Conservation (phyloP, 2,888 invertebrate species). For the Ctena decussata region DNA sequence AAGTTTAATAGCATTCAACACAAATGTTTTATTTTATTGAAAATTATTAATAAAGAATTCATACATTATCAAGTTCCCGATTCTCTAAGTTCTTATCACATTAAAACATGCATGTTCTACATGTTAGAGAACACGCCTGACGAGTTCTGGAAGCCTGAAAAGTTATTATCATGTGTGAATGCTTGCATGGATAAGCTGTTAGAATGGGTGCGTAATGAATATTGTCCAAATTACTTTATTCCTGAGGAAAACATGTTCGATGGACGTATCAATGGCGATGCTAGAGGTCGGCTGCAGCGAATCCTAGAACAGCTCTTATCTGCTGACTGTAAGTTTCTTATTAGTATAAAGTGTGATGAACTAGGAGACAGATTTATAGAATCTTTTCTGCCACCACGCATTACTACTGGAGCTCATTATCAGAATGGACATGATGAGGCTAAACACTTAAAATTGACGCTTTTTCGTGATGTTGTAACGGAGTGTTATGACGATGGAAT, state of each 20-base stretch:
- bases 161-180: background rate
- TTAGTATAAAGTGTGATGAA: too few relatives aligned
- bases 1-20: background rate
- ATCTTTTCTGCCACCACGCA: too few relatives aligned
- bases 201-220: background rate
- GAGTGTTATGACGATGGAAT: too few relatives aligned
- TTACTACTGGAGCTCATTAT: too few relatives aligned
- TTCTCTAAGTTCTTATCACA: background rate
- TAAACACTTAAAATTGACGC: too few relatives aligned
- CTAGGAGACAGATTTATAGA: too few relatives aligned
- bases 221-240: constrained; percentile 4
- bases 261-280: background rate
- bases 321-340: too few relatives aligned
- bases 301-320: background rate
- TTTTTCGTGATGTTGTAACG: too few relatives aligned
- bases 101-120: constrained; percentile 1
- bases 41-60: background rate
- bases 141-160: background rate
- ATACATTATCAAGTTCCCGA: background rate
- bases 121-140: background rate
- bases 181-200: background rate
- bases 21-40: background rate
- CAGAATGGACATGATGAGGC: too few relatives aligned
- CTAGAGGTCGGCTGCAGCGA: background rate
- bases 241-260: constrained; percentile 1